Conservation (phyloP, 2,797 vertebrate species). For the Malurus splendens region DNA sequence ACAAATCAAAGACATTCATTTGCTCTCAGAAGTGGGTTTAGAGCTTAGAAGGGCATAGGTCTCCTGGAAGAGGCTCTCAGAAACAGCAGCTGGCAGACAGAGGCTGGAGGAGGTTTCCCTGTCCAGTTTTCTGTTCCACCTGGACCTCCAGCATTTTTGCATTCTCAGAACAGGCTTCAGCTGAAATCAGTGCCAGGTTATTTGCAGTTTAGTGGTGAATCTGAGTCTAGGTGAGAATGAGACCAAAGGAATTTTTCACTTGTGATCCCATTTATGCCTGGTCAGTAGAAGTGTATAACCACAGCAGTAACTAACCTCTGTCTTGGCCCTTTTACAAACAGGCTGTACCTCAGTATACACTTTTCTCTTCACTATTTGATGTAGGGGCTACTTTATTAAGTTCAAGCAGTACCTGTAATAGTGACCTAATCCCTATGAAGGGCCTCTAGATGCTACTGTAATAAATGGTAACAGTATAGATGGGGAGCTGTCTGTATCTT, state of each 20-base stretch:
- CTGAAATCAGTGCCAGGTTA: background rate
- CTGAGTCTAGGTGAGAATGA: background rate
- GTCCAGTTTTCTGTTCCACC: background rate
- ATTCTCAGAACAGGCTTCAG: background rate
- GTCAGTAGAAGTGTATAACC: background rate
- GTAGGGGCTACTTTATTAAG: background rate
- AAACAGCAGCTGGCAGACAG: background rate
- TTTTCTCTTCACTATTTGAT: background rate
- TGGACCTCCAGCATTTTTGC: background rate
- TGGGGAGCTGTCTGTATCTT: background rate
- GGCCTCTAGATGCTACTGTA: background rate
- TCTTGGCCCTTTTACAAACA: background rate
- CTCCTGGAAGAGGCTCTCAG: background rate
- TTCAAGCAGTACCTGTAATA: background rate
- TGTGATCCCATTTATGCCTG: background rate
- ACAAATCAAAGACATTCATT: slow-evolving; percentile 30
- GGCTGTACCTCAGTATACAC: background rate
- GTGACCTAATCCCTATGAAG: background rate
- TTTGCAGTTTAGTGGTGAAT: background rate
- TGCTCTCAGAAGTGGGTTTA: slow-evolving; percentile 20
- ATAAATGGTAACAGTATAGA: background rate
- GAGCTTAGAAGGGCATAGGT: background rate
- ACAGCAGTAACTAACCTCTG: background rate
- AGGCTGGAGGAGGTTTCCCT: background rate
- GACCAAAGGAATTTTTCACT: background rate